A percentile compares a stretch with the other conserved stretches of the same genome.
Evolutionary conservation across 2,113 vertebrate species (phyloP).

Genomic region (Fregata magnificens): DNA sequence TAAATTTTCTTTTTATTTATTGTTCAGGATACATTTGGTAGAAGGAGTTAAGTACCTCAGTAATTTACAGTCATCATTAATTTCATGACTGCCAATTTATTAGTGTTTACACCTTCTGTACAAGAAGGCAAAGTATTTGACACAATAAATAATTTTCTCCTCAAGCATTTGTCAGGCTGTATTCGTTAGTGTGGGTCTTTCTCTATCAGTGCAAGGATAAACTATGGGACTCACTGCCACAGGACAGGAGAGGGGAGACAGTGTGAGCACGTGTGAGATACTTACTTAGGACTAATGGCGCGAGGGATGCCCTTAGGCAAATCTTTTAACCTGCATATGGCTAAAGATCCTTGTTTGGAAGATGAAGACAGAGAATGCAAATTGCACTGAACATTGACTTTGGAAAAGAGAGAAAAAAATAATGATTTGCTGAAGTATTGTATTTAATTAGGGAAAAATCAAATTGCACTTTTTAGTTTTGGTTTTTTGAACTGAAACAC

Average conservation of each 20-base stretch:
- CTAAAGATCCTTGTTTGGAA: neutral
- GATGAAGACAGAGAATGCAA: neutral
- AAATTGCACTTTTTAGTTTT: neutral
- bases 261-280: neutral
- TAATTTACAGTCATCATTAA: conserved; percentile 12
- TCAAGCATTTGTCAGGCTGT: neutral
- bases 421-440: neutral
- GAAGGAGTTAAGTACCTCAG: neutral
- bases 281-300: neutral
- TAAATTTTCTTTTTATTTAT: neutral
- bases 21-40: neutral
- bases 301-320: neutral
- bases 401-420: neutral
- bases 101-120: conserved; percentile 7
- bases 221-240: neutral
- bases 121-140: neutral
- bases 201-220: neutral
- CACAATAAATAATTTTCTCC: neutral
- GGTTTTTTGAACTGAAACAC: neutral
- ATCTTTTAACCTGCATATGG: neutral
- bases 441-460: neutral
- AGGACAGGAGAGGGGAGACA: neutral
- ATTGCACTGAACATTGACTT: neutral
- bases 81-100: conserved; percentile 9
- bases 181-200: neutral